Evolutionary conservation across 2,113 vertebrate species (phyloP).

Genomic region (Noturus placidus): DNA sequence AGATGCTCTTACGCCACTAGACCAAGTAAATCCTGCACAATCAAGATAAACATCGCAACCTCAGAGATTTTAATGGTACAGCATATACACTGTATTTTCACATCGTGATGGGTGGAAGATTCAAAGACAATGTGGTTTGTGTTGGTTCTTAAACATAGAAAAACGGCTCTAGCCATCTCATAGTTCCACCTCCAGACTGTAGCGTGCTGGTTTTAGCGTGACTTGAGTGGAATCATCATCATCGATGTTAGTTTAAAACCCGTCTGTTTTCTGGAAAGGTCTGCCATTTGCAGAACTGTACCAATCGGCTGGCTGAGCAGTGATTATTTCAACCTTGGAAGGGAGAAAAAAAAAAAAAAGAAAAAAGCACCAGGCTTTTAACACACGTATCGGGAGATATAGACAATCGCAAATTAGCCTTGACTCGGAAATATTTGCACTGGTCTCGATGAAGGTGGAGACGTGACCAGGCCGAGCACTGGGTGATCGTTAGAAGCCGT

Average conservation of each 20-base stretch:
- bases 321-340: slow-evolving; percentile 1
- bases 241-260: slow-evolving; percentile 1
- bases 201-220: neutral
- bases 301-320: neutral
- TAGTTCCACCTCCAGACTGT: neutral
- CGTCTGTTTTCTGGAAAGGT: slow-evolving; percentile 16
- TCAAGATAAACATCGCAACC: slow-evolving; percentile 12
- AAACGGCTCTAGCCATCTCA: neutral
- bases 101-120: slow-evolving; percentile 17
- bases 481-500: neutral
- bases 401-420: neutral
- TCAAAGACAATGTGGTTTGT: neutral
- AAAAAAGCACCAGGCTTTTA: slow-evolving; percentile 30
- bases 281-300: slow-evolving; percentile 11
- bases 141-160: neutral
- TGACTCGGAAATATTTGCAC: slow-evolving; percentile 6
- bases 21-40: slow-evolving; percentile 19
- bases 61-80: neutral
- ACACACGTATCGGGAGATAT: neutral
- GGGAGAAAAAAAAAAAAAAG: neutral
- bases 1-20: neutral
- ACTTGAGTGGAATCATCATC: neutral
- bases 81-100: neutral
- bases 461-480: slow-evolving; percentile 2
- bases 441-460: slow-evolving; percentile 14